Conservation (phyloP, 2,888 invertebrate species). For the Trichacis sp. region DNA sequence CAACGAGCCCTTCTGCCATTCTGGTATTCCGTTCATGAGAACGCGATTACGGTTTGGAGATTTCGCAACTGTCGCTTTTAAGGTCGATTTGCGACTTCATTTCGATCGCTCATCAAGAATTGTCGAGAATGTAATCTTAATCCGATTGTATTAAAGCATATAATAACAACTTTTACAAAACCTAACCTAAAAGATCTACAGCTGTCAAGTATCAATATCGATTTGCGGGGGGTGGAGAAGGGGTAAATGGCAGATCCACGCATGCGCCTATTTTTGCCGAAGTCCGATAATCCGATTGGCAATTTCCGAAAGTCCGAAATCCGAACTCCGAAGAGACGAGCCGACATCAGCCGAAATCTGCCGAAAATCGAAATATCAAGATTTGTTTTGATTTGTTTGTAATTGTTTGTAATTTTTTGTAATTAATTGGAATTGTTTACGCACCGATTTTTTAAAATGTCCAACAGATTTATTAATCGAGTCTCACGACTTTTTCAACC, state of each 20-base stretch:
- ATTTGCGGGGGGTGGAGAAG: no score
- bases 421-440: no score
- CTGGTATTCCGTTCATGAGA: not conserved
- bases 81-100: not conserved
- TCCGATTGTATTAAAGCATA: not conserved
- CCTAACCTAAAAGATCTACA: not conserved
- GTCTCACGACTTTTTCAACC: slow-evolving; percentile 81
- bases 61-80: not conserved
- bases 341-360: no score
- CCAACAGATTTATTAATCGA: slow-evolving; percentile 66
- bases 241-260: no score
- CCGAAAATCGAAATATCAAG: no score
- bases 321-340: no score
- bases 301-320: no score
- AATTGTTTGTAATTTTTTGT: not conserved
- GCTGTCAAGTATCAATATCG: not conserved
- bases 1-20: not conserved
- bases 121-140: not conserved
- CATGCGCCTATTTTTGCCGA: not conserved
- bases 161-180: not conserved
- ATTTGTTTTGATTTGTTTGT: no score
- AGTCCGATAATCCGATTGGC: no score
- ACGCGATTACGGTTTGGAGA: not conserved
- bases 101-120: not conserved
- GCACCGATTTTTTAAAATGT: slow-evolving; percentile 27